These are phyloP conservation scores for Drosophila nr. perissopoda DNA, from an alignment of 2,888 invertebrate genomes.

Conservation along the genomic window DNA sequence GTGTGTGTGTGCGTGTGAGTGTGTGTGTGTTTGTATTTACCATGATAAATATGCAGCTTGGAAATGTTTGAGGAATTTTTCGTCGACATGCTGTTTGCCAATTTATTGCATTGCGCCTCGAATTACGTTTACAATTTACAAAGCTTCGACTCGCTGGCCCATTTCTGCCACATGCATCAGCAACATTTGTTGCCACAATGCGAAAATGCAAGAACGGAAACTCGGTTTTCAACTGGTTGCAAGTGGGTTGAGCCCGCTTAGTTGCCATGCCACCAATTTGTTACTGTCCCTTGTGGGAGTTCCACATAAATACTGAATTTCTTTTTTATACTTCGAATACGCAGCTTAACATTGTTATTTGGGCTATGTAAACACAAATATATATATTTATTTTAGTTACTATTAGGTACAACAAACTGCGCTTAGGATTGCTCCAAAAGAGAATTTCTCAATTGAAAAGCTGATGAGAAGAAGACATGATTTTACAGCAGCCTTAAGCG, in stretches of 20 bases:
- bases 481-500: conserved; percentile 22
- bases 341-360: neutral
- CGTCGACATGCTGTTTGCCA: conserved; percentile 50
- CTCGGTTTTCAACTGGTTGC: conserved; percentile 6
- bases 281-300: conserved; percentile 21
- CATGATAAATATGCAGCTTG: conserved; percentile 65
- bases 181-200: conserved; percentile 48
- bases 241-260: neutral
- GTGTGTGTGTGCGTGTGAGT: neutral
- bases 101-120: conserved; percentile 61
- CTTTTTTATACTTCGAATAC: neutral
- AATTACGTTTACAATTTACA: conserved; percentile 62
- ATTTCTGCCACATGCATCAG: conserved; percentile 28
- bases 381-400: neutral
- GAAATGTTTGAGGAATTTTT: conserved; percentile 63
- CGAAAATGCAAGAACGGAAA: conserved; percentile 9
- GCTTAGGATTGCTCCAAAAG: conserved; percentile 22
- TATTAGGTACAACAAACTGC: conserved; percentile 5
- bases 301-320: neutral
- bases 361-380: neutral
- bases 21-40: conserved; percentile 2
- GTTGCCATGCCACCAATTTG: conserved; percentile 51
- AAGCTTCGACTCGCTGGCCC: conserved; percentile 23
- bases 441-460: neutral
- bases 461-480: neutral